Base-by-base conservation (phyloP, 2,113 vertebrate genomes). In the Mormoops blainvillei region DNA sequence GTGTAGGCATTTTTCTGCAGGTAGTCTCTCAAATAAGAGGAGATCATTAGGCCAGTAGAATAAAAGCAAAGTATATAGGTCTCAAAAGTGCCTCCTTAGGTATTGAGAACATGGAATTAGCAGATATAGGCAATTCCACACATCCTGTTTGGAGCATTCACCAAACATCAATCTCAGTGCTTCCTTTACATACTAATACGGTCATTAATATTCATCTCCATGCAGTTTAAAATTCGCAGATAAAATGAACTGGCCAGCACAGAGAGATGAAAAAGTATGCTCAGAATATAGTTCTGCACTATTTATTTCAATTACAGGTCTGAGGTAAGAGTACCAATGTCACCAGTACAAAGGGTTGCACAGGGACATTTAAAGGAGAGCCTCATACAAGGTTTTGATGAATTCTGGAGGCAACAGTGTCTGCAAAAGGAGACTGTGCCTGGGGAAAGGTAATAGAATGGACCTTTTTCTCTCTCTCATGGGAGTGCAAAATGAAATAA, bases 131-230 rank as follows among this genome's bases (percentile, higher is more conserved):
- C 65, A 97, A 84, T 95, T 94, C 67, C 15, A 24, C 65, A 50
- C 61, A 90, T 96, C 48, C 93, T 89, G 82, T 82, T 87, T 68
- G 0, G 0, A 95, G 28, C 81, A 96, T 96, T 96, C 97, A 54
- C 87, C 77, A 93, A 89, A 22, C 85, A 92, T 97, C 97, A 97
- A 36, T 96, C 95, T 96, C 96, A 97, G 63, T 88, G 43, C 68
- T 95, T 93, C 38, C 91, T 97, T 96, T 97, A 93, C 88, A 97
- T 94, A 97, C 61, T 96, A 98, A 98, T 96, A 91, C 52, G 56
- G 12, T 13, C 91, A 96, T 97, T 98, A 98, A 97, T 97, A 98
- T 98, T 98, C 94, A 97, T 97, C 88, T 76, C 73, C 86, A n/a
- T 65, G 19, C 48, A 80, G 45, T 85, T 97, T 98, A 95, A 93